phyloP scores from a whole-genome alignment of 1,140 invertebrate genomes.

The Zelostemma sp. region DNA sequence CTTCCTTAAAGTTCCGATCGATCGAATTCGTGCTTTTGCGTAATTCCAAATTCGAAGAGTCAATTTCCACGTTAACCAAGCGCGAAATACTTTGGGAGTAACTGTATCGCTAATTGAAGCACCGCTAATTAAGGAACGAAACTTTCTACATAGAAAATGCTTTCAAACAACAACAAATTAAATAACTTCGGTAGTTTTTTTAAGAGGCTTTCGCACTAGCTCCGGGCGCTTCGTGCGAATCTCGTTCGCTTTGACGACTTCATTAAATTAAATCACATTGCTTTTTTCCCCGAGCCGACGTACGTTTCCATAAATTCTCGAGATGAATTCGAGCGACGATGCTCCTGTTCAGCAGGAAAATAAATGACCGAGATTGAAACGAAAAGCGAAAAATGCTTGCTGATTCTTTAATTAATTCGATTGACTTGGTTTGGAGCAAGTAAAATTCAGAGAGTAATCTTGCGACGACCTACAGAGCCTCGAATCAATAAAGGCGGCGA shows the following conservation, averaged over 20 bases:
- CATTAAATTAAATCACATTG: not conserved
- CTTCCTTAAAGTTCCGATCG: too few species aligned
- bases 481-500: conserved; percentile 30
- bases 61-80: not conserved
- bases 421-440: not conserved
- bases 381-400: too few species aligned
- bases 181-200: not conserved
- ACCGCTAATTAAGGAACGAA: not conserved
- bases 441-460: conserved; percentile 21
- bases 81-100: too few species aligned
- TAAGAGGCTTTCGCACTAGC: not conserved
- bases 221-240: not conserved
- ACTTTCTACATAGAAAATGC: not conserved
- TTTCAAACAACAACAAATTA: not conserved
- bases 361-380: too few species aligned
- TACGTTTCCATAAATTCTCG: not conserved
- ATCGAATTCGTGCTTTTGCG: too few species aligned
- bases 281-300: not conserved
- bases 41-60: too few species aligned
- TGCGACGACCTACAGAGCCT: conserved; percentile 29
- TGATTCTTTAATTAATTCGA: too few species aligned
- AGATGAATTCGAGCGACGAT: too few species aligned
- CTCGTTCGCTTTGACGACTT: not conserved
- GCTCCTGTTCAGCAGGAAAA: too few species aligned
- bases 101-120: too few species aligned